Conservation (phyloP, 2,113 vertebrate genomes). For the Ageneiosus marmoratus region DNA sequence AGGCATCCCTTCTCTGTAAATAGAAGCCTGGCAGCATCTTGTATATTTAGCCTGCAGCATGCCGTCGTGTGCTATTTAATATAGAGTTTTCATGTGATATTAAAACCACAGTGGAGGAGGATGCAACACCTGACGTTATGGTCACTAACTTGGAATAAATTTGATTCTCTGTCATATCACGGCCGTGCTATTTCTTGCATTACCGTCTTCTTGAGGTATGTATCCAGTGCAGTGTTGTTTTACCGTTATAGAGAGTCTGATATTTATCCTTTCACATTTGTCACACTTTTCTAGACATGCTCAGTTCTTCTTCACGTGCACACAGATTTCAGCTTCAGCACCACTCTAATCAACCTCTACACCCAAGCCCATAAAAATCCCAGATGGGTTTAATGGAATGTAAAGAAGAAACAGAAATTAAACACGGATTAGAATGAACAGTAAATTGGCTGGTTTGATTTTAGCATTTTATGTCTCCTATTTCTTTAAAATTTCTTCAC, state of each 20-base stretch:
- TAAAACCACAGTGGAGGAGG: slow-evolving; percentile 11
- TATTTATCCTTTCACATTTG: slow-evolving; percentile 52
- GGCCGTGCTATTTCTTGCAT: slow-evolving; percentile 39
- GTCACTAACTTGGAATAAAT: slow-evolving; percentile 59
- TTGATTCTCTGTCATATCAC: slow-evolving; percentile 50
- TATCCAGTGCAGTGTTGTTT: slow-evolving; percentile 48
- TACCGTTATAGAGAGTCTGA: slow-evolving; percentile 51
- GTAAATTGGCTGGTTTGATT: slow-evolving; percentile 30
- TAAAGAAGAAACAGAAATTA: neutral
- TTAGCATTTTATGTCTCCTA: slow-evolving; percentile 28
- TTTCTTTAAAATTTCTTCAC: slow-evolving; percentile 2
- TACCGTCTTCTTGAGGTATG: slow-evolving; percentile 40
- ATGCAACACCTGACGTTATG: slow-evolving; percentile 55
- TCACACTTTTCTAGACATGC: slow-evolving; percentile 18
- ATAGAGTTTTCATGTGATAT: slow-evolving; percentile 42
- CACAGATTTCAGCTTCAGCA: slow-evolving; percentile 46
- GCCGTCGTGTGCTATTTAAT: slow-evolving; percentile 51
- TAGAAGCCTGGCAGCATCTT: slow-evolving; percentile 43
- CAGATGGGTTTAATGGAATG: neutral
- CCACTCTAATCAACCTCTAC: slow-evolving; percentile 30
- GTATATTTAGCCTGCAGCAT: slow-evolving; percentile 54
- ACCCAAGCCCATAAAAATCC: neutral
- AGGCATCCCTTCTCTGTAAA: slow-evolving; percentile 47
- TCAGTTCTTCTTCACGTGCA: slow-evolving; percentile 30
- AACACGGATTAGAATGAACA: neutral